A percentile compares a stretch with the other conserved stretches of the same genome.
Evolutionary conservation across 2,888 invertebrate genomes (phyloP).

Genomic region (Dromius quadrimaculatus): DNA sequence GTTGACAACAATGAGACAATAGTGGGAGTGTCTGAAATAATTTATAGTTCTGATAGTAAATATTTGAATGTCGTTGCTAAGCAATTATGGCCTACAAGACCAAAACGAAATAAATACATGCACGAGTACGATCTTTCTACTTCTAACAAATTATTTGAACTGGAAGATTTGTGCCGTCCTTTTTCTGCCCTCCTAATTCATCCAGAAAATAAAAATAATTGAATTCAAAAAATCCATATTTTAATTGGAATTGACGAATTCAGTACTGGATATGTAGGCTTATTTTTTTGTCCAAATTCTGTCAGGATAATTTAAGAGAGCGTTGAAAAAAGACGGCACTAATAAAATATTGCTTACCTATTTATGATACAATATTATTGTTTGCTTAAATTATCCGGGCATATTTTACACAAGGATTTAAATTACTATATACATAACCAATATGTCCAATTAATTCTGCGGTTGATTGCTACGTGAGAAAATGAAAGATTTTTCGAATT

Average conservation of each 20-base stretch:
- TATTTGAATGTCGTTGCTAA: slow-evolving; percentile 32
- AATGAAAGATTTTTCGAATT: slow-evolving; percentile 1
- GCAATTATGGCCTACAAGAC: slow-evolving; percentile 20
- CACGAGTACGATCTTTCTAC: slow-evolving; percentile 36
- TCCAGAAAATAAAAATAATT: not conserved
- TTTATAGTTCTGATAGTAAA: slow-evolving; percentile 10
- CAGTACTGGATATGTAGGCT: too few relatives aligned
- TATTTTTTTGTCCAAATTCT: too few relatives aligned
- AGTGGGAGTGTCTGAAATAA: not conserved
- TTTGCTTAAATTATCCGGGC: slow-evolving; percentile 24
- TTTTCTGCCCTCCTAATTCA: not conserved
- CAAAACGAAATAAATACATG: slow-evolving; percentile 41
- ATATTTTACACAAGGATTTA: slow-evolving; percentile 47
- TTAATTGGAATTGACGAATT: too few relatives aligned
- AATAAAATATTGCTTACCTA: slow-evolving; percentile 34
- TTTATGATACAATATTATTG: slow-evolving; percentile 44
- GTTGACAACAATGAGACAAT: not conserved
- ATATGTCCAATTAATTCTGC: slow-evolving; percentile 27
- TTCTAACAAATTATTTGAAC: slow-evolving; percentile 58
- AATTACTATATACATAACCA: slow-evolving; percentile 46
- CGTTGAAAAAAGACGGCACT: not conserved
- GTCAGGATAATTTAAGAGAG: not conserved
- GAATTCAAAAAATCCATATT: too few relatives aligned
- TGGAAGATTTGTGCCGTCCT: slow-evolving; percentile 54
- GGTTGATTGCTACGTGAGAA: slow-evolving; percentile 9